These are phyloP conservation scores for Xerus rutilus DNA, from an alignment of 2,797 vertebrate genomes.

Conservation along the genomic window DNA sequence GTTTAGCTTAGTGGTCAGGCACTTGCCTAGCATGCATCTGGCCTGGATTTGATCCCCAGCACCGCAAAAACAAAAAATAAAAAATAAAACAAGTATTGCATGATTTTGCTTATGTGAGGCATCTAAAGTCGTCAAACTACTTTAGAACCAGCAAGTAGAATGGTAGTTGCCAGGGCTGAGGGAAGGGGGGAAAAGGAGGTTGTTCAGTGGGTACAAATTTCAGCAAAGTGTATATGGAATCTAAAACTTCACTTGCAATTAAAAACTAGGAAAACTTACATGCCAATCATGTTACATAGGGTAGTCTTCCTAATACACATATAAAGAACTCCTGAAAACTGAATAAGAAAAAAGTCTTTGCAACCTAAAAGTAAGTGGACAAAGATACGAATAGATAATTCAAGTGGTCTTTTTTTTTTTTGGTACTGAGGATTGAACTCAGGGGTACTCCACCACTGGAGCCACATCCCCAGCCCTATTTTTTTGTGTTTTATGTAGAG, in stretches of 20 bases:
- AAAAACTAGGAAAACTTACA: not conserved
- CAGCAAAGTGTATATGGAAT: not conserved
- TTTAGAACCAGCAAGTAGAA: not conserved
- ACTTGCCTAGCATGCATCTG: not conserved
- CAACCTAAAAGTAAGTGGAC: not conserved
- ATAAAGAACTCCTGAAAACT: not conserved
- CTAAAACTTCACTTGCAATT: slow-evolving; percentile 5
- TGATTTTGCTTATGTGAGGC: not conserved
- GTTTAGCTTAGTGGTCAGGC: not conserved
- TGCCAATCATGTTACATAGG: not conserved
- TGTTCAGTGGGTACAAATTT: slow-evolving; percentile 21
- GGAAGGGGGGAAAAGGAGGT: not conserved
- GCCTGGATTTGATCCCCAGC: not conserved
- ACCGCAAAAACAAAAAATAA: not conserved
- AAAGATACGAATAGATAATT: slow-evolving; percentile 28
- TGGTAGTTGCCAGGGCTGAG: not conserved
- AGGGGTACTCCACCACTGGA: too few species aligned
- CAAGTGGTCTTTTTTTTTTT: not conserved
- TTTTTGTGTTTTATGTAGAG: too few species aligned
- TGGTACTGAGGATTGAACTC: too few species aligned
- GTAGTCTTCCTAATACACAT: not conserved
- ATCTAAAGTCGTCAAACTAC: not conserved
- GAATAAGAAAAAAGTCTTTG: not conserved
- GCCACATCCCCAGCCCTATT: too few species aligned
- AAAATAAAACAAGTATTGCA: not conserved